Percentiles rank a stretch among this genome's conserved stretches.
Conservation (phyloP, 2,113 vertebrate species). For the Seriola quinqueradiata region DNA sequence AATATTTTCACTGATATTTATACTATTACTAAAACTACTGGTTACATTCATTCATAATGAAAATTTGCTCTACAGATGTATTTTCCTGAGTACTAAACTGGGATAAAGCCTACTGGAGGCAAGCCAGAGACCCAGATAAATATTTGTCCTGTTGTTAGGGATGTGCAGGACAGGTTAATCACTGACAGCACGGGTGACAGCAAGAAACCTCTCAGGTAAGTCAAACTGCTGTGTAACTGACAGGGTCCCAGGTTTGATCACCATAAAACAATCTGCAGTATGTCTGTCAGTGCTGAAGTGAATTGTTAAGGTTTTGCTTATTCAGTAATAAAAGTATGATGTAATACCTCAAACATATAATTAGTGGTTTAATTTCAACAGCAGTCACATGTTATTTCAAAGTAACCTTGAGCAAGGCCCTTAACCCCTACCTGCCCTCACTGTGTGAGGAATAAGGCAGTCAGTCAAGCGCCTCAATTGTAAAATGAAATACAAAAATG, state of each 20-base stretch:
- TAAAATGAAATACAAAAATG: conserved; percentile 46
- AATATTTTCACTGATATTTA: background rate
- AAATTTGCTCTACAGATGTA: background rate
- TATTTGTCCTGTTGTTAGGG: conserved; percentile 1
- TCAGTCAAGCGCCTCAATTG: conserved; percentile 11
- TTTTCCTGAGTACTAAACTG: too few relatives aligned
- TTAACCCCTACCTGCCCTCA: conserved; percentile 8
- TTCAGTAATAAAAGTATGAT: background rate
- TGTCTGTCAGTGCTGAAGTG: background rate
- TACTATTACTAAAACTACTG: background rate
- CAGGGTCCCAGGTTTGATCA: background rate
- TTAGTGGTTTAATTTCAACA: background rate
- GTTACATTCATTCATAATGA: background rate
- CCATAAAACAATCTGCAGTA: background rate
- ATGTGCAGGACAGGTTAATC: conserved; percentile 1
- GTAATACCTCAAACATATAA: background rate
- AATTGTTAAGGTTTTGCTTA: background rate
- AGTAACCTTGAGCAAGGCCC: conserved; percentile 30
- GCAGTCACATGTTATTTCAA: background rate
- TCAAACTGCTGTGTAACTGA: background rate
- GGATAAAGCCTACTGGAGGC: background rate
- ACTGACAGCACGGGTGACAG: conserved; percentile 7
- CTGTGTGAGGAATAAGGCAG: conserved; percentile 7
- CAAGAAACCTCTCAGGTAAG: background rate
- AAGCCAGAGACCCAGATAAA: background rate